Conservation (phyloP, 2,888 invertebrate genomes). For the Sinohyriopsis cumingii region DNA sequence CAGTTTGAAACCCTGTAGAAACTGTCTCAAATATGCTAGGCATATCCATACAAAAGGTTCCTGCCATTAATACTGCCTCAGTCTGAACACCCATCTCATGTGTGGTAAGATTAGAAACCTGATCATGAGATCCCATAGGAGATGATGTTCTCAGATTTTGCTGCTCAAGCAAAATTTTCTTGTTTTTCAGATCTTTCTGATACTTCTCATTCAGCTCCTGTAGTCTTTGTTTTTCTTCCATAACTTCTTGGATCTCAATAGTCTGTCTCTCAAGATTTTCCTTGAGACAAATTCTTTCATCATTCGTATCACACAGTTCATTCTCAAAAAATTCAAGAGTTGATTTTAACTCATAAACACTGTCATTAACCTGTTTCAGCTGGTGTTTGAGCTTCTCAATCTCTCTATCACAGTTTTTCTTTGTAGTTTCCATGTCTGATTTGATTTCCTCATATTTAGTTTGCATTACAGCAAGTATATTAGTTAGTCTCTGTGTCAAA, state of each 20-base stretch:
- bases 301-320: slow-evolving; percentile 32
- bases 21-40: too few relatives aligned
- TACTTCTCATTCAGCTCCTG: slow-evolving; percentile 33
- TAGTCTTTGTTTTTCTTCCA: slow-evolving; percentile 31
- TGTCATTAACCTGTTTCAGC: slow-evolving; percentile 42
- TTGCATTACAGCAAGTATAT: slow-evolving; percentile 38
- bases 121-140: too few relatives aligned
- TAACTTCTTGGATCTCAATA: slow-evolving; percentile 21
- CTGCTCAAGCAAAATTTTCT: slow-evolving; percentile 25
- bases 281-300: slow-evolving; percentile 36
- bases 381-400: slow-evolving; percentile 39
- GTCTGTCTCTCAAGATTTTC: slow-evolving; percentile 32
- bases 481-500: slow-evolving; percentile 26
- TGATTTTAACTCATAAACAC: slow-evolving; percentile 39
- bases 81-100: slow-evolving; percentile 1
- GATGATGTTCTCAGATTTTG: slow-evolving; percentile 3
- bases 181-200: slow-evolving; percentile 42
- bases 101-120: background rate
- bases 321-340: slow-evolving; percentile 40
- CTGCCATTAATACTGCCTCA: slow-evolving; percentile 1
- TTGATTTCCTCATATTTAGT: slow-evolving; percentile 44
- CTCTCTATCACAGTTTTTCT: slow-evolving; percentile 43
- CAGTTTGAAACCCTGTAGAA: too few relatives aligned
- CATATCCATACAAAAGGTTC: background rate
- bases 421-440: slow-evolving; percentile 41